A percentile compares a stretch with the other conserved stretches of the same genome.
Evolutionary conservation across 2,113 vertebrate genomes (phyloP).

Genomic region (Amphiprion ocellaris): DNA sequence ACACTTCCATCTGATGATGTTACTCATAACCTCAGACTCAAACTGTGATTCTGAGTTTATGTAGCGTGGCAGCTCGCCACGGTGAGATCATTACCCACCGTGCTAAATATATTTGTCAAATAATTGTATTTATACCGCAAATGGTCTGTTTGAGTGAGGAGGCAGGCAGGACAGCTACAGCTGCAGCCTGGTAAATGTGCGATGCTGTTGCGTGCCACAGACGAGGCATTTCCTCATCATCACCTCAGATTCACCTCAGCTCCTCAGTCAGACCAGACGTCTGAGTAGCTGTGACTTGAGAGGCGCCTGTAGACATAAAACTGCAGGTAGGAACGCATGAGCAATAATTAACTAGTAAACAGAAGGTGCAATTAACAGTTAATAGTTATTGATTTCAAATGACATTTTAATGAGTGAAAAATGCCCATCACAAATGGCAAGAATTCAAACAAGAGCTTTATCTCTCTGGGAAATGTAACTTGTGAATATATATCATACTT

Average conservation of each 20-base stretch:
- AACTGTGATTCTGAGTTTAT: slow-evolving; percentile 42
- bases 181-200: slow-evolving; percentile 11
- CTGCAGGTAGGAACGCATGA: not conserved
- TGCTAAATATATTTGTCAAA: slow-evolving; percentile 36
- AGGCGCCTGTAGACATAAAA: not conserved
- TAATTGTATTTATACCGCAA: slow-evolving; percentile 26
- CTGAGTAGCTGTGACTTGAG: slow-evolving; percentile 4
- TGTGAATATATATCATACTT: not conserved
- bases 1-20: slow-evolving; percentile 38
- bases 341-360: not conserved
- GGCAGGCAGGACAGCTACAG: not conserved
- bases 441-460: not conserved
- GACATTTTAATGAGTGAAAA: not conserved
- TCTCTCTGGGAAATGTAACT: not conserved
- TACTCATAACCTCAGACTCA: slow-evolving; percentile 38
- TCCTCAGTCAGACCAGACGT: slow-evolving; percentile 34
- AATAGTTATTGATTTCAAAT: not conserved
- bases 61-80: slow-evolving; percentile 22
- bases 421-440: not conserved
- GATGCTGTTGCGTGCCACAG: slow-evolving; percentile 14
- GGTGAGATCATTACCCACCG: slow-evolving; percentile 27
- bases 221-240: slow-evolving; percentile 26
- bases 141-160: slow-evolving; percentile 9
- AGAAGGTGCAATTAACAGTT: not conserved
- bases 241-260: slow-evolving; percentile 34